Conservation (phyloP, 2,113 vertebrate genomes). For the Castor canadensis region DNA sequence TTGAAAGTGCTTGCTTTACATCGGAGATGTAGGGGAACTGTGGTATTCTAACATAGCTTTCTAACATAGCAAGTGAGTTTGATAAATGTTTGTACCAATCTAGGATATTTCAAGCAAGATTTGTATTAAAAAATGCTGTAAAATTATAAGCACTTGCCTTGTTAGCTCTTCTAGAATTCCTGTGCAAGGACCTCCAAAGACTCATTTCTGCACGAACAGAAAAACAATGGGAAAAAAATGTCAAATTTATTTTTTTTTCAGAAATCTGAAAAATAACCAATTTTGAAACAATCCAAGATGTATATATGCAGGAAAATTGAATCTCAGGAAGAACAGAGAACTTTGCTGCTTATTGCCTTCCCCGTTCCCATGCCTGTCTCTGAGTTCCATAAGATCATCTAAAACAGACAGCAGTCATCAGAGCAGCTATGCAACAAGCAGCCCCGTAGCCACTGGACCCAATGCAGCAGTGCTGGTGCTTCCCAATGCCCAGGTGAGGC, state of each 20-base stretch:
- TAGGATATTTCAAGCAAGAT: neutral
- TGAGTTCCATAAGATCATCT: neutral
- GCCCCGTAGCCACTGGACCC: too few relatives aligned
- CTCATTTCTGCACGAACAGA: neutral
- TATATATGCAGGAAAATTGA: too few relatives aligned
- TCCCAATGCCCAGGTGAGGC: neutral
- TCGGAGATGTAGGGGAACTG: neutral
- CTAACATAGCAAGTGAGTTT: neutral
- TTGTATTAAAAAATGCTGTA: neutral
- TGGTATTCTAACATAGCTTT: too few relatives aligned
- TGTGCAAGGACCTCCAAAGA: neutral
- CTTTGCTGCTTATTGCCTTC: neutral
- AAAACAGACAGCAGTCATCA: neutral
- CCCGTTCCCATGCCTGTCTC: neutral
- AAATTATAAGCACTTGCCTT: neutral
- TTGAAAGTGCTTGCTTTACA: neutral
- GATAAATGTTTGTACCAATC: neutral
- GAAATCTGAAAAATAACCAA: neutral
- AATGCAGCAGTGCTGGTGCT: neutral
- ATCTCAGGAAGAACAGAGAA: neutral
- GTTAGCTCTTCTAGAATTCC: neutral
- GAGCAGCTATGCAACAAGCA: neutral
- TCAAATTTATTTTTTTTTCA: neutral
- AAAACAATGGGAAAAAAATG: neutral
- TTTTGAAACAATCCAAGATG: neutral